phyloP scores from a whole-genome alignment of 2,113 vertebrate species.

The Corynorhinus townsendii region DNA sequence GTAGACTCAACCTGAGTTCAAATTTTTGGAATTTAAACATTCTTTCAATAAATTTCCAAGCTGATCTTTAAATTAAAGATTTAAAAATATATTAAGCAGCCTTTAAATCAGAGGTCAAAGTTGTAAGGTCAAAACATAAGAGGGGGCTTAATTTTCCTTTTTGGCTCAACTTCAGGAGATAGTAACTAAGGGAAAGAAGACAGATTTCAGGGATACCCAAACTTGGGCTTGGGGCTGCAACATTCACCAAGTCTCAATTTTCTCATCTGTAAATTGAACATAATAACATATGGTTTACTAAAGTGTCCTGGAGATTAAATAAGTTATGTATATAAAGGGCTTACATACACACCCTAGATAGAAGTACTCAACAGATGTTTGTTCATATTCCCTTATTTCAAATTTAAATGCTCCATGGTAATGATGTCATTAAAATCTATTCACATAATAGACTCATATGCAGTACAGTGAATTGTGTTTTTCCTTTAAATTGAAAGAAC shows the following conservation, averaged over 20 bases:
- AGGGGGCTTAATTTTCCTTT: neutral
- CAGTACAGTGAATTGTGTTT: neutral
- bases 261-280: neutral
- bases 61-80: neutral
- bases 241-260: neutral
- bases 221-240: neutral
- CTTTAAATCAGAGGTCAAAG: constrained; percentile 11
- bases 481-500: neutral
- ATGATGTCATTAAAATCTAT: constrained; percentile 2
- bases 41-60: constrained; percentile 20
- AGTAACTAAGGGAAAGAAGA: neutral
- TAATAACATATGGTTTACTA: neutral
- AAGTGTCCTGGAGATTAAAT: neutral
- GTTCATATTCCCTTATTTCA: neutral
- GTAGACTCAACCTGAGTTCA: neutral
- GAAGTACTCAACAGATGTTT: neutral
- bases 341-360: neutral
- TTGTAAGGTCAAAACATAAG: neutral
- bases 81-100: constrained; percentile 6
- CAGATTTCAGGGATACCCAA: neutral
- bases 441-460: neutral
- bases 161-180: neutral
- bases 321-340: neutral
- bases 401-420: neutral
- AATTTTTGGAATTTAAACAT: constrained; percentile 36